Percentiles rank a stretch among this genome's conserved stretches.
Conservation (phyloP, 2,797 vertebrate genomes). For the Mus minutoides region DNA sequence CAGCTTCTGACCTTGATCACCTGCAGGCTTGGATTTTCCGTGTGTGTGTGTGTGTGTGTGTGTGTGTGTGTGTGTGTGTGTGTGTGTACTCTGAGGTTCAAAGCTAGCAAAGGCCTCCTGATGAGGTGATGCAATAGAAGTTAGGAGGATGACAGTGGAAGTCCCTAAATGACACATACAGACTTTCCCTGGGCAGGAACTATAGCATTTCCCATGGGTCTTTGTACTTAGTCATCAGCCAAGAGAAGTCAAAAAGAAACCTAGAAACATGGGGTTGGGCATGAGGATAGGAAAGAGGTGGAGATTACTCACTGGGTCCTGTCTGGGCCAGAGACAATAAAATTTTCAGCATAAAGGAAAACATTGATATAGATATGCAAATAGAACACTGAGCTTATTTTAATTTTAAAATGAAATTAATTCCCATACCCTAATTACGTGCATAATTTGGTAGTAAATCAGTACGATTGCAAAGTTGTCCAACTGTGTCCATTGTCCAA, state of each 20-base stretch:
- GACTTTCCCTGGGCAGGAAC: not conserved
- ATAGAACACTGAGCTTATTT: not conserved
- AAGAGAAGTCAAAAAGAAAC: constrained; percentile 47
- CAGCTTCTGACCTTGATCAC: not conserved
- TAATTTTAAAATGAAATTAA: constrained; percentile 58
- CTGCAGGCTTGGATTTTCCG: not conserved
- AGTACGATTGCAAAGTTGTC: not conserved
- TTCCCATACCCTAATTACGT: constrained; percentile 12
- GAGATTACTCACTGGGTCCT: not conserved
- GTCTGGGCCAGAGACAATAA: not conserved
- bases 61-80: not conserved
- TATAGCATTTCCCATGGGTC: not conserved
- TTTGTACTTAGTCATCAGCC: not conserved
- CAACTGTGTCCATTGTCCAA: not conserved
- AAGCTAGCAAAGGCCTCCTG: not conserved
- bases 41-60: not conserved
- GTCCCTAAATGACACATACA: not conserved
- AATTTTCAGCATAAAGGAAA: not conserved
- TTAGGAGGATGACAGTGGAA: not conserved
- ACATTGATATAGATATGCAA: constrained; percentile 20
- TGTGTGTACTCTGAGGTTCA: not conserved
- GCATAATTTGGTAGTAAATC: not conserved
- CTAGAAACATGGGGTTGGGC: not conserved
- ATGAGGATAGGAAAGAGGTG: not conserved
- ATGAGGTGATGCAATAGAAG: not conserved